A percentile compares a stretch with the other conserved stretches of the same genome.
Evolutionary conservation across 2,113 vertebrate species (phyloP).

Genomic region (Rana temporaria): DNA sequence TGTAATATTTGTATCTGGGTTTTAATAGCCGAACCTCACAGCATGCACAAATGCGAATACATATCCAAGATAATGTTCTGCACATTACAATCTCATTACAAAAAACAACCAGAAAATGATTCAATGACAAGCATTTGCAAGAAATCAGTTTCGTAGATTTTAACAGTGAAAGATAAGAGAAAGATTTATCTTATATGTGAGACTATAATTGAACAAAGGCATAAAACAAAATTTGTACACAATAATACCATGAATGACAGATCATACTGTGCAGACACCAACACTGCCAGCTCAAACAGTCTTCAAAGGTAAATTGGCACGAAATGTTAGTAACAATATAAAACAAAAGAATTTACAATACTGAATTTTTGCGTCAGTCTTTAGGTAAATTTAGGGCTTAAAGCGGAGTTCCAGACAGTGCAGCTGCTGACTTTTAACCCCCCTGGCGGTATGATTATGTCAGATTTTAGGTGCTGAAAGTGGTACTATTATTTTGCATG

Average conservation of each 20-base stretch:
- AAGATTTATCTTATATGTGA: background rate
- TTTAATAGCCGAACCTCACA: no score
- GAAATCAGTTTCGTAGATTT: background rate
- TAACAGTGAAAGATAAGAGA: background rate
- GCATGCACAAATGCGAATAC: no score
- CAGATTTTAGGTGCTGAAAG: no score
- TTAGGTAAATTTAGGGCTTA: no score
- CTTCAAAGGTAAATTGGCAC: background rate
- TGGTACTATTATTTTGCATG: no score
- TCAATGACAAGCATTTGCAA: background rate
- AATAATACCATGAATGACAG: background rate
- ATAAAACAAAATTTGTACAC: background rate
- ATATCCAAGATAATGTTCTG: background rate
- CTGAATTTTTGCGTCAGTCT: no score
- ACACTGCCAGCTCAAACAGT: background rate
- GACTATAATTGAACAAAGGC: background rate
- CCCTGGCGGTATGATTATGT: no score
- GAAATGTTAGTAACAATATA: no score
- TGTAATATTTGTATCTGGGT: no score
- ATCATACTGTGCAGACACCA: background rate
- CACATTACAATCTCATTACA: slow-evolving; percentile 43
- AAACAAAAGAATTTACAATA: no score
- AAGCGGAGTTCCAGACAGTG: no score
- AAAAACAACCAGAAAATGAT: background rate
- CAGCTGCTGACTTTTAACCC: no score